Conservation (phyloP, 2,797 vertebrate species). For the Girardinus metallicus region DNA sequence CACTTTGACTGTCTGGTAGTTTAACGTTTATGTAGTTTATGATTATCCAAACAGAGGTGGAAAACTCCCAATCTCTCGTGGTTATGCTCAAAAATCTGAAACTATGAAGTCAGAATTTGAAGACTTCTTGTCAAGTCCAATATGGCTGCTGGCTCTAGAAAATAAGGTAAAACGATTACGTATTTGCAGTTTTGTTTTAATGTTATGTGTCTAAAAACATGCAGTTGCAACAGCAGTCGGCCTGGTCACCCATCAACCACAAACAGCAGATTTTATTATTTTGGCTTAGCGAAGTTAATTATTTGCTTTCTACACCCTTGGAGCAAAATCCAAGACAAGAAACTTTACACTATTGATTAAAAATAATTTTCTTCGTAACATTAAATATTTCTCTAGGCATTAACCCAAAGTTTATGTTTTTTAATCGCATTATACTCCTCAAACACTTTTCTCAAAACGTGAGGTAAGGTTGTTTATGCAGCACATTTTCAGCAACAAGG, state of each 20-base stretch:
- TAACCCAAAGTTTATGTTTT: conserved; percentile 10
- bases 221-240: background rate
- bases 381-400: background rate
- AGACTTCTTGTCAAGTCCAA: background rate
- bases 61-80: background rate
- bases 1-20: background rate
- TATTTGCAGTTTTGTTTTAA: no score
- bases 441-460: conserved; percentile 16
- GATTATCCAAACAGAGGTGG: background rate
- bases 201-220: no score
- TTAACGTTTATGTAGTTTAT: background rate
- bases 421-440: background rate
- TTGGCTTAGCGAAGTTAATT: background rate
- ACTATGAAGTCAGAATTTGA: background rate
- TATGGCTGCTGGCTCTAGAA: background rate
- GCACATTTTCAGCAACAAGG: no score
- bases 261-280: conserved; percentile 1
- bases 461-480: no score
- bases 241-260: background rate
- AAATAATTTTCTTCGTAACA: background rate
- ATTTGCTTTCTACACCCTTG: conserved; percentile 2
- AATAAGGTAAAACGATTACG: background rate
- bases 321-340: background rate
- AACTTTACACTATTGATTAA: conserved; percentile 3
- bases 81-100: background rate